Evolutionary conservation across 1,140 invertebrate genomes (phyloP).

Genomic region (Achatina immaculata): DNA sequence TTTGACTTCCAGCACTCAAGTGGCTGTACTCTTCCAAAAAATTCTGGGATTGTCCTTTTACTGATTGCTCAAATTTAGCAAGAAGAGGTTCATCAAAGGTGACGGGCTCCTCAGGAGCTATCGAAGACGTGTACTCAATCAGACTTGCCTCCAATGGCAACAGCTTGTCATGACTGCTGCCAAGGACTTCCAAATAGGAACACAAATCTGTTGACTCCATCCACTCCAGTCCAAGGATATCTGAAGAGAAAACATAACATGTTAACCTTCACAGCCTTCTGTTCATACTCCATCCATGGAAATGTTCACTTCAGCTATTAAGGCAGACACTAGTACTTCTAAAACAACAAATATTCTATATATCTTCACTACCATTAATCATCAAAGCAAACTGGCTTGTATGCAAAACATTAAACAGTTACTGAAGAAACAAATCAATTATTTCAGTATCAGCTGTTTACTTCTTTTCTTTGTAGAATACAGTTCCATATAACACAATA

Average conservation of each 20-base stretch:
- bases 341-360: no score
- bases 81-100: not conserved
- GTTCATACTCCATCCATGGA: no score
- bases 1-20: not conserved
- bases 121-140: not conserved
- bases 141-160: slow-evolving; percentile 20
- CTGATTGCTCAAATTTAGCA: not conserved
- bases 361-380: no score
- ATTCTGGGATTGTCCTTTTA: not conserved
- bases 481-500: no score
- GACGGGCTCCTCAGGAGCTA: slow-evolving; percentile 1
- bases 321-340: no score
- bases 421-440: no score
- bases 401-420: no score
- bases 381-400: no score
- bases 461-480: no score
- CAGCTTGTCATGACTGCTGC: slow-evolving; percentile 16
- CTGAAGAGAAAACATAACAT: slow-evolving; percentile 39
- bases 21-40: not conserved
- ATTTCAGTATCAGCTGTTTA: no score
- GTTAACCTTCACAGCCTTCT: not conserved
- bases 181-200: slow-evolving; percentile 40
- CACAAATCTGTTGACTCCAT: slow-evolving; percentile 52
- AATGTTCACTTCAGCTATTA: no score
- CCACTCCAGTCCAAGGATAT: slow-evolving; percentile 50